Evolutionary conservation across 2,888 invertebrate genomes (phyloP).

Genomic region (Choristoneura rosaceana): DNA sequence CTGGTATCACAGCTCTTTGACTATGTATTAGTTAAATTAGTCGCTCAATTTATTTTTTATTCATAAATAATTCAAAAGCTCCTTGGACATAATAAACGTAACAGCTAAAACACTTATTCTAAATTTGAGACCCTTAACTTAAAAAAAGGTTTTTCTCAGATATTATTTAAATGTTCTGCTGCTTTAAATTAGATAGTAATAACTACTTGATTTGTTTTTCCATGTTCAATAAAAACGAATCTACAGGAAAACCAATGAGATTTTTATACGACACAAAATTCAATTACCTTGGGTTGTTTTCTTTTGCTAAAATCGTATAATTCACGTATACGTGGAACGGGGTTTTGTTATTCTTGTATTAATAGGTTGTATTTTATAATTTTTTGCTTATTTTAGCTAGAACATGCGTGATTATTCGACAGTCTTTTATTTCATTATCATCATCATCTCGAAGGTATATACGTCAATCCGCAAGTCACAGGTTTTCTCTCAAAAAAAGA

Average conservation of each 20-base stretch:
- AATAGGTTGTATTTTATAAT: neutral
- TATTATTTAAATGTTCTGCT: neutral
- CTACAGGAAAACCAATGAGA: neutral
- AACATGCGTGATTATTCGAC: neutral
- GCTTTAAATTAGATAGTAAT: neutral
- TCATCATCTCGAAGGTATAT: no score
- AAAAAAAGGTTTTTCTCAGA: neutral
- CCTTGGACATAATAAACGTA: neutral
- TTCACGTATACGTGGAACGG: neutral
- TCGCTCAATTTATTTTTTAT: neutral
- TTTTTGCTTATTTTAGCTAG: neutral
- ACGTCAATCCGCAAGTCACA: no score
- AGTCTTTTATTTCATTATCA: neutral
- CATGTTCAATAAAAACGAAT: neutral
- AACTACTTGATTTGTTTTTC: no score
- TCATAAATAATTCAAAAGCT: neutral
- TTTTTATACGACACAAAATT: neutral
- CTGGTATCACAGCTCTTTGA: no score
- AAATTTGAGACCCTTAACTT: neutral
- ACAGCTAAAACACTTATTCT: neutral
- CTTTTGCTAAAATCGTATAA: neutral
- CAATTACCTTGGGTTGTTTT: neutral
- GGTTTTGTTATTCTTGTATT: neutral
- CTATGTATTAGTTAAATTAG: neutral
- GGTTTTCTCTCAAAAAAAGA: no score